Base-by-base conservation (phyloP, 2,888 invertebrate species). In the Cephalotes varians region DNA sequence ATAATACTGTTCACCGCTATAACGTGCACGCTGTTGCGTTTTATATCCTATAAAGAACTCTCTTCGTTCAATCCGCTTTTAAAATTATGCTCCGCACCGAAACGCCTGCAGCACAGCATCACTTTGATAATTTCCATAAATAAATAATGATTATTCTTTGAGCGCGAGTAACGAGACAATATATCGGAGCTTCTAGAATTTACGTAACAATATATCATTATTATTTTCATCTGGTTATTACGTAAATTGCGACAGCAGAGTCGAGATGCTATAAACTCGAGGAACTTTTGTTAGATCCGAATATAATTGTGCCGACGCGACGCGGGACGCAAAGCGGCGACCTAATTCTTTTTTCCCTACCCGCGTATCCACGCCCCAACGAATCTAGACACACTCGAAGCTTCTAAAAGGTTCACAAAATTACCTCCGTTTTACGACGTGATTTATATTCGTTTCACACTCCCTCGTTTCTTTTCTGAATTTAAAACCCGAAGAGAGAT, bases 401-500 rank as follows among this genome's bases (percentile, higher is more conserved):
- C 18, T 21, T 40, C 40, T 54, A 76, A 76, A 65, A 65, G 40
- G 76, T 67, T 76, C 40, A 40, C 65, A 28, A 65, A 76, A 54
- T 76, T 40, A 54, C 76, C 76, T 67, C 67, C 67, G 40, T 76
- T 76, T 76, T 76, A 76, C 28, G 31, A 15, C 28, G 40, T 76
- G 67, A 76, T 76, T 76, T 76, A 76, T 65, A 76, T 76, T 76
- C 54, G 54, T 65, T 51, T 76, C 65, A 37, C n/a, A 76, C 65
- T 40, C 51, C 51, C 40, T 40, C 67, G 15, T 76, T 76, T 76
- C 67, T 65, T 31, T 40, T 65, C 9, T 65, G n/a, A 76, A 54
- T 65, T 54, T 67, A 31, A 65, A 65, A n/a, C 15, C 18, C 65
- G 18, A 76, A 9, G 15, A 64, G 37, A 67, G 21, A 65, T 76